phyloP scores from a whole-genome alignment of 1,140 invertebrate genomes.

The Thrips palmi region DNA sequence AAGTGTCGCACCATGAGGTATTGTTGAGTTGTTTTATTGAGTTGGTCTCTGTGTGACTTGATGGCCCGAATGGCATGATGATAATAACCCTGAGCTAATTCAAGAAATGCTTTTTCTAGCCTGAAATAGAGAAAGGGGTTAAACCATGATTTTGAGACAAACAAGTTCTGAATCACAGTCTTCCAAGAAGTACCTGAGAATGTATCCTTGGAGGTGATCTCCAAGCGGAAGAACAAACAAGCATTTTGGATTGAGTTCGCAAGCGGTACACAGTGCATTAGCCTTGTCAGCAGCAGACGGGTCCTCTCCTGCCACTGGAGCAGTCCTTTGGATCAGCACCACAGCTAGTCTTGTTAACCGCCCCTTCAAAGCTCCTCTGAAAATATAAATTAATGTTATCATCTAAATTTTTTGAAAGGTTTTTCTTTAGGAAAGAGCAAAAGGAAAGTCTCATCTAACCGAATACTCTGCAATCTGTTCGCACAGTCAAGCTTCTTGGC shows the following conservation, averaged over 20 bases:
- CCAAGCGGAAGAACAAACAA: constrained; percentile 68
- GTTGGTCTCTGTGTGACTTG: constrained; percentile 72
- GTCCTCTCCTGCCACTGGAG: constrained; percentile 63
- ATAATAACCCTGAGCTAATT: constrained; percentile 84
- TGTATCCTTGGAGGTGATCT: constrained; percentile 71
- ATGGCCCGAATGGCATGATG: constrained; percentile 71
- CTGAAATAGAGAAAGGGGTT: constrained; percentile 24
- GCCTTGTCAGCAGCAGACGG: constrained; percentile 71
- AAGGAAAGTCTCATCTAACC: constrained; percentile 26
- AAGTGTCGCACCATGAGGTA: constrained; percentile 87
- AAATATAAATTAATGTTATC: constrained; percentile 2
- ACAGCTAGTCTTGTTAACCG: constrained; percentile 72
- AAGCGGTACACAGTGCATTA: constrained; percentile 68
- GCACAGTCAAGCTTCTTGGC: constrained; percentile 89
- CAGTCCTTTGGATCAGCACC: constrained; percentile 69
- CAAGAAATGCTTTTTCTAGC: constrained; percentile 83
- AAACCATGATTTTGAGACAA: not conserved
- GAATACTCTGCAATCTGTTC: constrained; percentile 69
- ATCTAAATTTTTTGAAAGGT: not conserved
- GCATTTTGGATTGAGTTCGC: constrained; percentile 79
- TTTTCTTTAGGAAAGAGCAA: not conserved
- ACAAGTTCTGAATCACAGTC: not conserved
- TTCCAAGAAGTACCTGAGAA: constrained; percentile 29
- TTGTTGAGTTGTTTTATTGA: constrained; percentile 83
- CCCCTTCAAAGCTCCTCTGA: constrained; percentile 47